Percentiles rank a stretch among this genome's conserved stretches.
phyloP scores from a whole-genome alignment of 2,797 vertebrate genomes.

The Enteromius treurensis region DNA sequence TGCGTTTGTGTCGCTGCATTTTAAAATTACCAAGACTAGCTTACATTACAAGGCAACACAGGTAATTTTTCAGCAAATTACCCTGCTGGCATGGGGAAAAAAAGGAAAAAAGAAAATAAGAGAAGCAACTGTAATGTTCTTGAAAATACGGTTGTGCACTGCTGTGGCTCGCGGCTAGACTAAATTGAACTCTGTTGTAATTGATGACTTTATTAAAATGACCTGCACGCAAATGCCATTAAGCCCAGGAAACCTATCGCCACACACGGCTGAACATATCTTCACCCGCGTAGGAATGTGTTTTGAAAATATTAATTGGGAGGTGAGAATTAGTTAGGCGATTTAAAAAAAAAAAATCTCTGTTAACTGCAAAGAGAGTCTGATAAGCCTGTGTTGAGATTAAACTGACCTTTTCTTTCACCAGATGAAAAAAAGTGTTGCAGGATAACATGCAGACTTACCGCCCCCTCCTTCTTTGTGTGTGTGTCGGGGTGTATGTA shows the following conservation, averaged over 20 bases:
- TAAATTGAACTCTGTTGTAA: slow-evolving; percentile 73
- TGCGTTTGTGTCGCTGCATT: slow-evolving; percentile 64
- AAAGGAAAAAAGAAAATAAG: slow-evolving; percentile 37
- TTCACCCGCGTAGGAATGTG: slow-evolving; percentile 54
- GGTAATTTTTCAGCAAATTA: slow-evolving; percentile 76
- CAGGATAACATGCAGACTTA: slow-evolving; percentile 28
- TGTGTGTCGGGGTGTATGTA: slow-evolving; percentile 27
- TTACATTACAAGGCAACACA: slow-evolving; percentile 66
- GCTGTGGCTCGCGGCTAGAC: slow-evolving; percentile 67
- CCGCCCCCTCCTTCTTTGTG: slow-evolving; percentile 23
- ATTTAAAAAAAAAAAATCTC: slow-evolving; percentile 64
- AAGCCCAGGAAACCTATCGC: slow-evolving; percentile 61
- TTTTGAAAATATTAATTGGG: slow-evolving; percentile 71
- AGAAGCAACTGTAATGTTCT: slow-evolving; percentile 63
- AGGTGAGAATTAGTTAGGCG: slow-evolving; percentile 67
- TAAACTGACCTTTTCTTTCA: slow-evolving; percentile 66
- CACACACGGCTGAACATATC: slow-evolving; percentile 56
- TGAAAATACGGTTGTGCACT: slow-evolving; percentile 64
- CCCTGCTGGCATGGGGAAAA: slow-evolving; percentile 60
- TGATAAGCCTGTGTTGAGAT: slow-evolving; percentile 66
- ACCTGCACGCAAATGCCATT: slow-evolving; percentile 71
- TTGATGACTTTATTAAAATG: slow-evolving; percentile 79
- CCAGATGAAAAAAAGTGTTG: slow-evolving; percentile 40
- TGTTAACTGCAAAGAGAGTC: slow-evolving; percentile 64
- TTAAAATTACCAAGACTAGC: slow-evolving; percentile 65